These are phyloP conservation scores for Arctia plantaginis DNA, from an alignment of 2,888 invertebrate genomes.

Conservation along the genomic window DNA sequence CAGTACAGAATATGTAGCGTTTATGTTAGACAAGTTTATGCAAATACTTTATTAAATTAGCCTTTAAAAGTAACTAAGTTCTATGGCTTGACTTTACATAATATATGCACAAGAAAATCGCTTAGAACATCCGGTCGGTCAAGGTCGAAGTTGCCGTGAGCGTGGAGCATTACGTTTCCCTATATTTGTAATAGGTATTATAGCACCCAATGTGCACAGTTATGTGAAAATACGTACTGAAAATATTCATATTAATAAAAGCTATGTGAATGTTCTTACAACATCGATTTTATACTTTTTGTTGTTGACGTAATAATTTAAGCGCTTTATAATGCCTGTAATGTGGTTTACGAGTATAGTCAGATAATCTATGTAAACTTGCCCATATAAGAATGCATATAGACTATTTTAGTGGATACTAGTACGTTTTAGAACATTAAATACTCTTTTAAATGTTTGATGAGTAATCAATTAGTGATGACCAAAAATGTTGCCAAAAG, in stretches of 20 bases:
- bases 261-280: not conserved
- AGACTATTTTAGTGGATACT: not conserved
- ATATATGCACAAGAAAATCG: slow-evolving; percentile 63
- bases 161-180: slow-evolving; percentile 38
- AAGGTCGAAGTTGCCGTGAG: slow-evolving; percentile 57
- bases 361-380: not conserved
- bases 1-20: not conserved
- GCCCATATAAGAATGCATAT: not conserved
- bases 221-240: not conserved
- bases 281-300: not conserved
- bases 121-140: slow-evolving; percentile 65
- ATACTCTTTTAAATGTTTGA: not conserved
- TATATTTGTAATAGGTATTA: slow-evolving; percentile 21
- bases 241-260: not conserved
- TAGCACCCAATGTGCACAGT: slow-evolving; percentile 10
- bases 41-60: slow-evolving; percentile 19
- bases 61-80: slow-evolving; percentile 1
- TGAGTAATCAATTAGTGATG: too few relatives aligned
- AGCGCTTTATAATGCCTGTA: not conserved
- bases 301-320: not conserved
- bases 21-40: not conserved
- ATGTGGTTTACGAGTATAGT: not conserved
- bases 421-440: not conserved
- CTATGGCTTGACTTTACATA: slow-evolving; percentile 23
- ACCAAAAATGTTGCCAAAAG: too few relatives aligned